Percentiles rank a stretch among this genome's conserved stretches.
Evolutionary conservation across 2,888 invertebrate genomes (phyloP).

Genomic region (Calameuta filiformis): DNA sequence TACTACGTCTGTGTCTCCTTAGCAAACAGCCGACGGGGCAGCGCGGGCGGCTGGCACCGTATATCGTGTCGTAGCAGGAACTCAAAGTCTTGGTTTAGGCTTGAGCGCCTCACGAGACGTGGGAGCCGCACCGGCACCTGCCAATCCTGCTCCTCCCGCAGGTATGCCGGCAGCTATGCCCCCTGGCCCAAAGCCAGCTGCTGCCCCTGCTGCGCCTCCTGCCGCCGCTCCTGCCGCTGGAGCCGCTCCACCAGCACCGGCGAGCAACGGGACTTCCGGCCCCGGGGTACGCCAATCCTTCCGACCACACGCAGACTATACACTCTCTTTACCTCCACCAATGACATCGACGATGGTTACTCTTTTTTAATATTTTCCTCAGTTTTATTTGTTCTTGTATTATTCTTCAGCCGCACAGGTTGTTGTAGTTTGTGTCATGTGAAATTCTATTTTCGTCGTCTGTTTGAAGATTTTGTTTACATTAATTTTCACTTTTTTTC

Average conservation of each 20-base stretch:
- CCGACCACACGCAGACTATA: constrained; percentile 40
- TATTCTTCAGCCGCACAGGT: background rate
- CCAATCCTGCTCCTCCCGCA: constrained; percentile 49
- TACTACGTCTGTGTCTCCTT: constrained; percentile 53
- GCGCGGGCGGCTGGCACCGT: constrained; percentile 83
- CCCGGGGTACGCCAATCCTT: constrained; percentile 61
- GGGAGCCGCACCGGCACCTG: constrained; percentile 68
- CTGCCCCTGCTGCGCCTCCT: constrained; percentile 31
- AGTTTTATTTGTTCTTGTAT: background rate
- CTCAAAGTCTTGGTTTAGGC: constrained; percentile 80
- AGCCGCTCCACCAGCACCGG: constrained; percentile 45
- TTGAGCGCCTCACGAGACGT: constrained; percentile 70
- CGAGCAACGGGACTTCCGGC: constrained; percentile 24
- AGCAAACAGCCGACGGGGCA: constrained; percentile 84
- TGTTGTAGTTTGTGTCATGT: background rate
- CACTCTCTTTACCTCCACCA: constrained; percentile 28
- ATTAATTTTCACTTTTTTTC: background rate
- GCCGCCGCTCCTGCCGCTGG: constrained; percentile 47
- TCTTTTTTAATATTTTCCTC: background rate
- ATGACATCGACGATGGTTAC: constrained; percentile 11
- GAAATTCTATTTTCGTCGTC: background rate
- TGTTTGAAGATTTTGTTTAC: background rate
- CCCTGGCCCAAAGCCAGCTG: constrained; percentile 27
- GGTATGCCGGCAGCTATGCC: constrained; percentile 12
- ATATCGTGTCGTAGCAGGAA: constrained; percentile 82